Evolutionary conservation across 2,113 vertebrate genomes (phyloP).

Genomic region (Halcyon senegalensis): DNA sequence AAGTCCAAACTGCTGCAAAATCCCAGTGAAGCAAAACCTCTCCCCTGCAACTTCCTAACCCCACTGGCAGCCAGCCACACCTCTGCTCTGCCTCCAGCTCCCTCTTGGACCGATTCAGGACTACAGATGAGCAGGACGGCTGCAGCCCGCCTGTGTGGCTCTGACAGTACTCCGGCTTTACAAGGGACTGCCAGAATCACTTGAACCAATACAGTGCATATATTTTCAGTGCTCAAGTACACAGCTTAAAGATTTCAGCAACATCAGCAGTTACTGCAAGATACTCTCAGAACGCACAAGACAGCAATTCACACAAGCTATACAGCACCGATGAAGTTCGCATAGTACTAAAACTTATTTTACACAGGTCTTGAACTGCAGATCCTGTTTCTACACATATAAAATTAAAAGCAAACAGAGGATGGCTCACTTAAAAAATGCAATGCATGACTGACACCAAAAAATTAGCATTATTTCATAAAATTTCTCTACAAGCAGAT

Average conservation of each 20-base stretch:
- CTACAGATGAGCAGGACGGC: not conserved
- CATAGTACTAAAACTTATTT: not conserved
- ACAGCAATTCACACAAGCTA: not conserved
- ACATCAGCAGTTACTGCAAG: not conserved
- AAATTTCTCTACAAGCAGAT: not conserved
- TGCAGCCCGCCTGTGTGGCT: not conserved
- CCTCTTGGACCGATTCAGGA: not conserved
- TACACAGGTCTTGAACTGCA: not conserved
- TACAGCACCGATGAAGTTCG: not conserved
- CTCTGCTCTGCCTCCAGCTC: not conserved
- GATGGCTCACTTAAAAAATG: not conserved
- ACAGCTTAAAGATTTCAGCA: not conserved
- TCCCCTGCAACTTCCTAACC: not conserved
- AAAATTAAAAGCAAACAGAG: not conserved
- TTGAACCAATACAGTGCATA: not conserved
- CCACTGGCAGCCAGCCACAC: not conserved
- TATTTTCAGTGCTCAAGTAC: not conserved
- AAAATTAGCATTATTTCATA: too few relatives aligned
- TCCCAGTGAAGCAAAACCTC: not conserved
- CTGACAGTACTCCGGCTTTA: fast-evolving
- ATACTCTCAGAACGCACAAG: not conserved
- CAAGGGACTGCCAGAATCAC: too few relatives aligned
- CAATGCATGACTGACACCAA: not conserved
- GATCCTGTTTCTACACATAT: not conserved
- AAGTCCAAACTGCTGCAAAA: not conserved